Evolutionary conservation across 2,888 invertebrate species (phyloP).

Genomic region (Zaprionus bogoriensis): DNA sequence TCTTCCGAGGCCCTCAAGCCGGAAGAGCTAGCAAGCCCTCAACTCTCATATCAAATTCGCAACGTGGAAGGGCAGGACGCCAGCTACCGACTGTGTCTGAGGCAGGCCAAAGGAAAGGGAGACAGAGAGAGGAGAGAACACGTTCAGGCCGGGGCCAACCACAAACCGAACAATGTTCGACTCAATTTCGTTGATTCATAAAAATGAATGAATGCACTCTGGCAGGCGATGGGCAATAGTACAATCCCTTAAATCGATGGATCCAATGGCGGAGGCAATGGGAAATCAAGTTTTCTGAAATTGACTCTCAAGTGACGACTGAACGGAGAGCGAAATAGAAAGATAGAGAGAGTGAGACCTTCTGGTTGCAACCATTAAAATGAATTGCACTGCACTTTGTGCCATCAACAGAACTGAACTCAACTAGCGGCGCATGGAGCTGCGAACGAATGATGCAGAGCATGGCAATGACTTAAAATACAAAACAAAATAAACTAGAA

Average conservation of each 20-base stretch:
- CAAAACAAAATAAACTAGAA: conserved; percentile 69
- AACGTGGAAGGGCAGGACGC: not conserved
- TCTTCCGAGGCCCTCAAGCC: no score
- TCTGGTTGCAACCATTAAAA: conserved; percentile 66
- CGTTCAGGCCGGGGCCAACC: conserved; percentile 46
- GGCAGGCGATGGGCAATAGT: conserved; percentile 12
- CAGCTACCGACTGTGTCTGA: conserved; percentile 14
- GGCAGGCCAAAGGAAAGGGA: conserved; percentile 15
- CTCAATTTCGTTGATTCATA: conserved; percentile 73
- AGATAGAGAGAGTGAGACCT: conserved; percentile 1
- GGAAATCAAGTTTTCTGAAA: conserved; percentile 80
- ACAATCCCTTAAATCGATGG: conserved; percentile 62
- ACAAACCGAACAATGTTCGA: conserved; percentile 74
- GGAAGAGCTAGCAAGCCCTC: no score
- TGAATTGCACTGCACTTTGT: conserved; percentile 81
- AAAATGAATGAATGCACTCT: conserved; percentile 70
- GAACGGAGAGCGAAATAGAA: not conserved
- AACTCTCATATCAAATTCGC: no score
- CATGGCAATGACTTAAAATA: conserved; percentile 76
- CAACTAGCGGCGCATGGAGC: conserved; percentile 71
- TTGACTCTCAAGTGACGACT: conserved; percentile 80
- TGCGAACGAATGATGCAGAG: conserved; percentile 74
- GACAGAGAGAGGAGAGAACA: conserved; percentile 35
- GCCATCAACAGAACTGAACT: conserved; percentile 80
- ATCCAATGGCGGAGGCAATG: conserved; percentile 50